Evolutionary conservation across 2,113 vertebrate species (phyloP).

Genomic region (Notarius quadriscutis): DNA sequence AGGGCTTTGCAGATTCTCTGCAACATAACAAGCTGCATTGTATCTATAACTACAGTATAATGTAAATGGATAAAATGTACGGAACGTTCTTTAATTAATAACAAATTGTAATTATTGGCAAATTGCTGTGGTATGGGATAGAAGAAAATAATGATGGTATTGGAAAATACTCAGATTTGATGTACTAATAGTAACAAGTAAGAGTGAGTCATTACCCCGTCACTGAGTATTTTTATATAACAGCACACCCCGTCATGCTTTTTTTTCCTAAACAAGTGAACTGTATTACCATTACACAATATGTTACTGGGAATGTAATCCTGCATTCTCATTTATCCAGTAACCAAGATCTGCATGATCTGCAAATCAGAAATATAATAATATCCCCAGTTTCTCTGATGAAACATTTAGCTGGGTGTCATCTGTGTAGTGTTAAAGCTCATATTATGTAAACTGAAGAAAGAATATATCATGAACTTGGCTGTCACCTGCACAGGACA

Average conservation of each 20-base stretch:
- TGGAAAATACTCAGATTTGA: not conserved
- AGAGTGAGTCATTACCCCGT: not conserved
- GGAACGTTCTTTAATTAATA: not conserved
- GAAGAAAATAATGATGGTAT: not conserved
- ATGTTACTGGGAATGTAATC: not conserved
- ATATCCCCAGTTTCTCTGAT: not conserved
- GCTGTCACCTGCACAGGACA: not conserved
- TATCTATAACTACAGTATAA: not conserved
- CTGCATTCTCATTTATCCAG: not conserved
- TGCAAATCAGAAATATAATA: constrained; percentile 1
- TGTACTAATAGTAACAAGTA: not conserved
- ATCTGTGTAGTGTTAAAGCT: not conserved
- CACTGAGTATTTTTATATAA: not conserved
- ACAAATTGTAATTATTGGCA: not conserved
- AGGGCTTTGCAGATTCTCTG: not conserved
- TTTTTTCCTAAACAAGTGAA: not conserved
- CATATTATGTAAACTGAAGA: constrained; percentile 25
- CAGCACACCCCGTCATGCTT: not conserved
- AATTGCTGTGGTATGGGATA: not conserved
- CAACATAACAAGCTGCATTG: not conserved
- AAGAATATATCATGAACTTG: constrained; percentile 24
- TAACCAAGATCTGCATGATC: not conserved
- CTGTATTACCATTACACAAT: not conserved
- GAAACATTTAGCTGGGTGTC: not conserved
- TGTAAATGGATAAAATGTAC: not conserved